phyloP scores from a whole-genome alignment of 2,797 vertebrate genomes.

The Clarias laeviceps region DNA sequence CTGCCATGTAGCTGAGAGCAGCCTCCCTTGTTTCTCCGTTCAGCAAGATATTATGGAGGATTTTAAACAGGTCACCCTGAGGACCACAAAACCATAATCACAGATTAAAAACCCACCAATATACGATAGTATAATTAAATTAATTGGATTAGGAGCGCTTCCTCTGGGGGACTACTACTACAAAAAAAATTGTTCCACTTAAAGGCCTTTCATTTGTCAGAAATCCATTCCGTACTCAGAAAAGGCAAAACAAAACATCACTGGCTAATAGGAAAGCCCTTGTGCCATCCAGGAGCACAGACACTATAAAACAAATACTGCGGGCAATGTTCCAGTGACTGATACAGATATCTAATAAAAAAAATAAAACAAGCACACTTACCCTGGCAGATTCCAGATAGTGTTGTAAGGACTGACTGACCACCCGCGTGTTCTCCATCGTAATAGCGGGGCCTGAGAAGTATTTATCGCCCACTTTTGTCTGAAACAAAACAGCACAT shows the following conservation, averaged over 20 bases:
- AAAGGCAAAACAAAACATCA: not conserved
- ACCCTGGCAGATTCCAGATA: conserved; percentile 95
- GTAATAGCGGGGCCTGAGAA: conserved; percentile 98
- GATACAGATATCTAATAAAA: not conserved
- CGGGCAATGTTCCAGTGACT: conserved; percentile 14
- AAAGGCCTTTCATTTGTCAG: not conserved
- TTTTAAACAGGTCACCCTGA: conserved; percentile 95
- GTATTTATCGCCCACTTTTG: conserved; percentile 96
- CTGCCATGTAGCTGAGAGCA: conserved; percentile 94
- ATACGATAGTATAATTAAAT: conserved; percentile 13
- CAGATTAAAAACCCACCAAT: conserved; percentile 23
- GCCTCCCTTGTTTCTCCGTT: conserved; percentile 96
- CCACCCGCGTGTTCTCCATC: conserved; percentile 94
- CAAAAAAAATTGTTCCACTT: not conserved
- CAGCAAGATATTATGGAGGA: conserved; percentile 91
- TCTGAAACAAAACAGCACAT: conserved; percentile 69
- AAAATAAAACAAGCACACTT: conserved; percentile 24
- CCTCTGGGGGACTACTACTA: not conserved
- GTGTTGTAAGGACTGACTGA: conserved; percentile 96
- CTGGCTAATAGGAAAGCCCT: not conserved
- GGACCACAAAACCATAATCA: conserved; percentile 46
- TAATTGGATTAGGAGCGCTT: not conserved
- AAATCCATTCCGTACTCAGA: not conserved
- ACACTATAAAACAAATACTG: conserved; percentile 12
- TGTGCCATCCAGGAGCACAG: not conserved